These are phyloP conservation scores for Phrynosoma blainvillii DNA, from an alignment of 2,113 vertebrate species.

Conservation along the genomic window DNA sequence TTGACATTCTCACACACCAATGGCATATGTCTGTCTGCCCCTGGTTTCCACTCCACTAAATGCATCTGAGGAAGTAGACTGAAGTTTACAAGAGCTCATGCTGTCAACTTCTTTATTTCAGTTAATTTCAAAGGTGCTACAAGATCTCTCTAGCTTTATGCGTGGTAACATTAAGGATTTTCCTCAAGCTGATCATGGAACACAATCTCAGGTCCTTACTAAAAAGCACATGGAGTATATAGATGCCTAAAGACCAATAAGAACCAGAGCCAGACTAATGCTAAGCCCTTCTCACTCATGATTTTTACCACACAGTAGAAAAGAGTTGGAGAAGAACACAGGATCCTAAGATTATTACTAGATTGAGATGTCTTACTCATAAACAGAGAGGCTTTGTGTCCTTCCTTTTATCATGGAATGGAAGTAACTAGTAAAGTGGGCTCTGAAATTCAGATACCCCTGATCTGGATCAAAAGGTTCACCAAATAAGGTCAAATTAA, in stretches of 20 bases:
- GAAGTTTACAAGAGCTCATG: too few relatives aligned
- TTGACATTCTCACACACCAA: too few relatives aligned
- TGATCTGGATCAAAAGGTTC: background rate
- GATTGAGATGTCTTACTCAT: background rate
- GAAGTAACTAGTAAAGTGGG: background rate
- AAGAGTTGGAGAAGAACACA: background rate
- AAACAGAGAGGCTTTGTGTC: background rate
- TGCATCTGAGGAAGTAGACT: too few relatives aligned
- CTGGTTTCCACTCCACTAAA: too few relatives aligned
- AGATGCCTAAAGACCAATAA: background rate
- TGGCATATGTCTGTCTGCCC: too few relatives aligned
- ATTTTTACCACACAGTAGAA: background rate
- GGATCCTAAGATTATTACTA: background rate
- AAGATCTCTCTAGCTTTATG: too few relatives aligned
- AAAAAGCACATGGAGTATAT: background rate
- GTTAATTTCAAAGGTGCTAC: too few relatives aligned
- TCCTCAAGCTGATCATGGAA: background rate
- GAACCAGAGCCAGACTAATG: too few relatives aligned
- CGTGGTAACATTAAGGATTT: background rate
- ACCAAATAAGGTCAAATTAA: background rate
- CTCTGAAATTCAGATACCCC: background rate
- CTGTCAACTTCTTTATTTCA: too few relatives aligned
- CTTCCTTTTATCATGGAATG: background rate
- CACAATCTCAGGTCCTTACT: background rate
- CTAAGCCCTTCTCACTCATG: background rate